Evolutionary conservation across 2,888 invertebrate species (phyloP), one percentile per base, ranked within the genome.

Genomic region (Sceliomorpha sp.): DNA sequence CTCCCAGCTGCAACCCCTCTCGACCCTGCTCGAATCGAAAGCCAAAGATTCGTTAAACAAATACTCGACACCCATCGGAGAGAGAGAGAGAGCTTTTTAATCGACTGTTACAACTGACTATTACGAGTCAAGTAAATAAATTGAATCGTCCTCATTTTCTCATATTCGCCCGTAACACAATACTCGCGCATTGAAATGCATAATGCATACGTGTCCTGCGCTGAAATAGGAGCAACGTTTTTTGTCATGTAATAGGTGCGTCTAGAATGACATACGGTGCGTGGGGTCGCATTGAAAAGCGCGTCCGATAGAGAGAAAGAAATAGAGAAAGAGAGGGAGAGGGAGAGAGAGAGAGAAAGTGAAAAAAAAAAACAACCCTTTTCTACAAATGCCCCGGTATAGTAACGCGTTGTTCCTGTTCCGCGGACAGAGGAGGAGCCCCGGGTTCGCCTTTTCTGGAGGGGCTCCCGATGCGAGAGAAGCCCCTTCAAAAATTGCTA

Each of bases 401-500:
- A 73, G 70, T 70, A 67, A 68, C 71, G 62, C 60, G 75, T 63
- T 74, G 74, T 70, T 64, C 73, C 69, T 55, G 64, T 72, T 72
- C 69, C 59, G 63, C 45, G 63, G 67, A 72, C 37, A 58, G 51
- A 64, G 56, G 64, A 40, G 59, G 69, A 56, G 60, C 44, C n/a
- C 68, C 50, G 73, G 71, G 63, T 60, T 44, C 66, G 60, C 71
- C 64, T 67, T 71, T 80, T 80, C 78, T 75, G 77, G 77, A 73
- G 74, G 76, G 75, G 77, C 68, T 64, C 69, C 64, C 56, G 37
- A 53, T 55, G 44, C 50, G 50, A 56, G 50, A 56, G 58, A 68
- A 62, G 76, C 48, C 71, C 67, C 56, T 53, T 76, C 77, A 72
- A 83, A 74, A 87, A 85, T 87, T 83, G 79, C 83, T 79, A 75